Evolutionary conservation across 2,888 invertebrate species (phyloP), one percentile per base, ranked within the genome.

Genomic region (Aricia artaxerxes): DNA sequence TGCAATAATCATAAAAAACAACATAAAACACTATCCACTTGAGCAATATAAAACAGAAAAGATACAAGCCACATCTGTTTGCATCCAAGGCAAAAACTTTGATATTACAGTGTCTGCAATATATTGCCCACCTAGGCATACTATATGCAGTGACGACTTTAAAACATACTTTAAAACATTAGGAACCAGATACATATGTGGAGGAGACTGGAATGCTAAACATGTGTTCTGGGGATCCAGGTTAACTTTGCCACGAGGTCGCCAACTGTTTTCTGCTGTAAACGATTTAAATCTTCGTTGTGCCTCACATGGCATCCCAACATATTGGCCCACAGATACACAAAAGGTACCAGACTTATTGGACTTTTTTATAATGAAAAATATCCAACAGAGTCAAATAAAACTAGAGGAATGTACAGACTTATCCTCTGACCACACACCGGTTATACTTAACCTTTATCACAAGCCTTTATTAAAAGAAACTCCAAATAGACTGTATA

Each of bases 261-360:
- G 60, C n/a, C 60, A 60, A 60, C 60, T 60, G 60, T 60, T 60
- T 6, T n/a, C 60, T n/a, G n/a, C 60, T 60, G 60, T 60, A 60
- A 60, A 60, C n/a, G 60, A 60, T 13, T 6, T 60, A 53, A 53
- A 60, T 60, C 60, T 60, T n/a, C 60, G 13, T n/a, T 60, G 60
- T 60, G 60, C 60, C n/a, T 60, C 60, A 60, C 60, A 60, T 60
- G 60, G n/a, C 60, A 60, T 60, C n/a, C 60, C 60, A 60, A n/a
- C 16, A n/a, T n/a, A 60, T 57, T 57, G 57, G 57, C 57, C 57
- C 2, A 13, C 4, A n/a, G 60, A 60, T 16, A n/a, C 60, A 60
- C 60, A 60, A 60, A 60, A n/a, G n/a, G 60, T 60, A 60, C n/a
- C 60, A 60, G 60, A 60, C 60, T 60, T 53, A 53, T 13, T 53